These are phyloP conservation scores for Musca domestica DNA, from an alignment of 1,140 invertebrate genomes.

Conservation along the genomic window DNA sequence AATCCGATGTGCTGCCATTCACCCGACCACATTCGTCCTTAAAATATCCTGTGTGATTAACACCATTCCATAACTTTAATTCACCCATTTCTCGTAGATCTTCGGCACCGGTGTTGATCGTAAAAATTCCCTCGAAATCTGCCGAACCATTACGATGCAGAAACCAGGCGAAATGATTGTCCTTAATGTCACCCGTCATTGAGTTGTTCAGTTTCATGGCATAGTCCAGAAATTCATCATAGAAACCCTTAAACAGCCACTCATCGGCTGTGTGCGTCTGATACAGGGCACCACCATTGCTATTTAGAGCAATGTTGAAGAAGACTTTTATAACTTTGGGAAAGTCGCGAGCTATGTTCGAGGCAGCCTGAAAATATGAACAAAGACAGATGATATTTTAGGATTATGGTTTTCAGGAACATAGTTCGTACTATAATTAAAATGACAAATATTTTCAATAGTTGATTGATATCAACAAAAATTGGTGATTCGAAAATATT, in stretches of 20 bases:
- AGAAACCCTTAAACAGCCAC: slow-evolving; percentile 73
- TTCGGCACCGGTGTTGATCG: slow-evolving; percentile 67
- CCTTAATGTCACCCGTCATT: slow-evolving; percentile 66
- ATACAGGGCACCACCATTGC: slow-evolving; percentile 40
- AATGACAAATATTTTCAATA: too few species aligned
- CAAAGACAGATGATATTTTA: too few species aligned
- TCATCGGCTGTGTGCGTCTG: slow-evolving; percentile 58
- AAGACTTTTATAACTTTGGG: slow-evolving; percentile 45
- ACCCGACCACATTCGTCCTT: slow-evolving; percentile 63
- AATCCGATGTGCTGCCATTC: slow-evolving; percentile 70
- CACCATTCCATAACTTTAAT: slow-evolving; percentile 67
- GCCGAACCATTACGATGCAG: slow-evolving; percentile 71
- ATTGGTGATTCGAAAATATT: too few species aligned
- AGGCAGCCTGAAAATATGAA: slow-evolving; percentile 59
- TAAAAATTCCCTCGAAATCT: slow-evolving; percentile 71
- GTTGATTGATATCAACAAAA: too few species aligned
- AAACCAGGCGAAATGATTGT: slow-evolving; percentile 76
- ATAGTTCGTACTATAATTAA: too few species aligned
- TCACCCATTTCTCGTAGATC: slow-evolving; percentile 66
- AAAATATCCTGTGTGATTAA: slow-evolving; percentile 59
- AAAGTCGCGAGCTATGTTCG: slow-evolving; percentile 57
- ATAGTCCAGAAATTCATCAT: slow-evolving; percentile 62
- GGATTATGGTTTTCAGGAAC: too few species aligned
- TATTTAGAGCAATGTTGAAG: slow-evolving; percentile 41
- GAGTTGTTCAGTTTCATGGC: slow-evolving; percentile 57